A percentile compares a stretch with the other conserved stretches of the same genome.
Evolutionary conservation across 2,113 vertebrate species (phyloP).

Genomic region (Trematomus loennbergii): DNA sequence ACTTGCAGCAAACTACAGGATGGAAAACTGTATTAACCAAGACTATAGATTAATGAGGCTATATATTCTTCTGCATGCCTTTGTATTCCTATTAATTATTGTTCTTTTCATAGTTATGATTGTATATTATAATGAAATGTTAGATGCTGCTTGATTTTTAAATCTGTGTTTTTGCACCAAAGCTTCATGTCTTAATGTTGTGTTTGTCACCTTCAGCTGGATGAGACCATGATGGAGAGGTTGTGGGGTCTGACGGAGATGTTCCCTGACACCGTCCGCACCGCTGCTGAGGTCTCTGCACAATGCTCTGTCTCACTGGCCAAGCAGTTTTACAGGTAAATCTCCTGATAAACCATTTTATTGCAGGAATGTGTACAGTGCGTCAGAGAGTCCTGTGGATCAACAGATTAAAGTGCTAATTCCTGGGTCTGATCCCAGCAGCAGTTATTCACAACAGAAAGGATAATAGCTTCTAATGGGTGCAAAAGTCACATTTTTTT

Average conservation of each 20-base stretch:
- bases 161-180: neutral
- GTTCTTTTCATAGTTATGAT: neutral
- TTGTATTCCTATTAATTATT: no score
- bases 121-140: no score
- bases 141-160: neutral
- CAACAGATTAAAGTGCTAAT: neutral
- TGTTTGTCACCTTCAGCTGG: slow-evolving; percentile 81
- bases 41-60: neutral
- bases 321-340: slow-evolving; percentile 93
- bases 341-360: neutral
- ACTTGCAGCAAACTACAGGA: neutral
- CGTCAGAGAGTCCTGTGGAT: neutral
- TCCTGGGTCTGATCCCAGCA: neutral
- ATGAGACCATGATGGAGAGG: slow-evolving; percentile 93
- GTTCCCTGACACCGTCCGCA: slow-evolving; percentile 92
- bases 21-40: neutral
- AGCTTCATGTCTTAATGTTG: neutral
- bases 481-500: no score
- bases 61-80: neutral
- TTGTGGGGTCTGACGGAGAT: slow-evolving; percentile 98
- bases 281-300: slow-evolving; percentile 89
- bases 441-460: neutral
- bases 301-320: slow-evolving; percentile 89
- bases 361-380: neutral
- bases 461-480: no score